Conservation (phyloP, 2,888 invertebrate species). For the Cheiracanthium punctorium region DNA sequence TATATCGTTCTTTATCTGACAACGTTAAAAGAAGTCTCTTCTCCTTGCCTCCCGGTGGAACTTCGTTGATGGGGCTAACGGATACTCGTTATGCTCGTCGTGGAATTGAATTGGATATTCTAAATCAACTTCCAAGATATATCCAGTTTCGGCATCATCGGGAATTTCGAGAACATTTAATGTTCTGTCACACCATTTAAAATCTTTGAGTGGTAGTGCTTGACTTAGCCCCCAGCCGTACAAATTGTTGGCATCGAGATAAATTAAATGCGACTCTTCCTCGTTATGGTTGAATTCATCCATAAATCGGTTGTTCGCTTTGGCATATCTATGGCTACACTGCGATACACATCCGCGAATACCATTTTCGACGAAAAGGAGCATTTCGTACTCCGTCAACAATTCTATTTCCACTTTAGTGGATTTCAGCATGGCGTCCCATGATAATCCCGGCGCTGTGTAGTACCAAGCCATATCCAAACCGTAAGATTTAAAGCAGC, state of each 20-base stretch:
- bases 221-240: constrained; percentile 15
- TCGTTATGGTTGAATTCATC: no score
- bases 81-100: background rate
- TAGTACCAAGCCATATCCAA: constrained; percentile 72
- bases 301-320: no score
- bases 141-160: background rate
- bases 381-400: no score
- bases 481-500: constrained; percentile 70
- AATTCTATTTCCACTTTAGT: constrained; percentile 45
- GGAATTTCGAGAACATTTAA: background rate
- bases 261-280: no score
- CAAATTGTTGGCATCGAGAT: background rate
- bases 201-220: background rate
- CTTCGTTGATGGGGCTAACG: background rate
- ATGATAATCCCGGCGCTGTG: constrained; percentile 73
- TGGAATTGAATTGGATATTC: background rate
- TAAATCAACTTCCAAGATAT: background rate
- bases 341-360: no score
- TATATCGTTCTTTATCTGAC: background rate
- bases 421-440: constrained; percentile 74
- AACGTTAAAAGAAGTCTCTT: background rate
- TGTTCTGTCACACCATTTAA: background rate
- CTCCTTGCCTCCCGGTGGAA: constrained; percentile 18
- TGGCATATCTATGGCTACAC: no score
- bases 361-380: no score